A percentile compares a stretch with the other conserved stretches of the same genome.
Conservation (phyloP, 1,140 invertebrate genomes). For the Stenopsyche tienmushanensis region DNA sequence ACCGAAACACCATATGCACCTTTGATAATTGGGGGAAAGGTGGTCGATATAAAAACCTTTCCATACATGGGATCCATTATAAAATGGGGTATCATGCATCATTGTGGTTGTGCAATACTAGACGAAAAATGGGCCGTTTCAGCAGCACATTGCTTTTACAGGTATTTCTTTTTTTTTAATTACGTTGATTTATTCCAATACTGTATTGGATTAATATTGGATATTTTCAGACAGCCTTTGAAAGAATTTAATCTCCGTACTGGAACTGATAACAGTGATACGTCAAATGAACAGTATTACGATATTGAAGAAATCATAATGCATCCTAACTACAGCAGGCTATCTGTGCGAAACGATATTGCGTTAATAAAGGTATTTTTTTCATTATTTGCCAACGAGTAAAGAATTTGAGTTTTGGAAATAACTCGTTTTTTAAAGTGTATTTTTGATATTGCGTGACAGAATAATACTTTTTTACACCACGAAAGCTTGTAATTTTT, state of each 20-base stretch:
- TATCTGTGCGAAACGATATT: slow-evolving; percentile 55
- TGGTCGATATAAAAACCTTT: slow-evolving; percentile 9
- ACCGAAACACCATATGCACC: too few species aligned
- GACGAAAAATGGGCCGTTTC: slow-evolving; percentile 21
- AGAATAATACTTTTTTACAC: too few species aligned
- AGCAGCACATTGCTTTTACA: slow-evolving; percentile 27
- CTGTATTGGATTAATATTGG: too few species aligned
- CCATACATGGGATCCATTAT: slow-evolving; percentile 15
- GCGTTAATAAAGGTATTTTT: slow-evolving; percentile 50
- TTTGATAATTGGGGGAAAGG: slow-evolving; percentile 19
- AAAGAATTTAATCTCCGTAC: too few species aligned
- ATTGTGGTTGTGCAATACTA: slow-evolving; percentile 26
- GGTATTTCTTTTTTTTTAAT: background rate
- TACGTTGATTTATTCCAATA: background rate
- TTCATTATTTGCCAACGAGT: too few species aligned
- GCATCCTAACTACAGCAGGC: slow-evolving; percentile 49
- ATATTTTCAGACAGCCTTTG: too few species aligned
- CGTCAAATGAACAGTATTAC: too few species aligned
- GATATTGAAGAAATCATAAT: slow-evolving; percentile 43
- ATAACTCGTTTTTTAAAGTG: too few species aligned
- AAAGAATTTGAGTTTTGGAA: too few species aligned
- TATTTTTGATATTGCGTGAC: too few species aligned
- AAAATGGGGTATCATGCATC: slow-evolving; percentile 16
- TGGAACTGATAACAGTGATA: too few species aligned
- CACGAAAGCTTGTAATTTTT: too few species aligned